Evolutionary conservation across 2,113 vertebrate species (phyloP), one percentile per base, ranked within the genome.

Genomic region (Thunnus thynnus): DNA sequence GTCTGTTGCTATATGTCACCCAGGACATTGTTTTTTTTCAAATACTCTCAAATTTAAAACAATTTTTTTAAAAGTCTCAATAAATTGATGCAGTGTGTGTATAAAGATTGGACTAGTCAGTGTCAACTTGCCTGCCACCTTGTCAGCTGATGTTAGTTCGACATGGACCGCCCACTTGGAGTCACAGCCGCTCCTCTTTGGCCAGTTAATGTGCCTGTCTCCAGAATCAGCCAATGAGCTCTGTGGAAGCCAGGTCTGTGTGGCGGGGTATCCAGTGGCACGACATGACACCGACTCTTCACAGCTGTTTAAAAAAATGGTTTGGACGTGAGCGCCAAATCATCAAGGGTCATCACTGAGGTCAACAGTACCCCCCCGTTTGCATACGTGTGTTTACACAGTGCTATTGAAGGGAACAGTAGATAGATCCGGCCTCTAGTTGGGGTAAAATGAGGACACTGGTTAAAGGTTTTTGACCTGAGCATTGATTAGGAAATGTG

Each of bases 371-470:
- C 25, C 41, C 14, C 44, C 13, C 47, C 79, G 63, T 80, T 79
- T 89, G 75, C 17, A 18, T 11, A 25, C 0, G 7, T 1, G 17
- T 79, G 8, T 87, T 79, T 74, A 47, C 82, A 47, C 46, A 32
- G 63, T 11, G 17, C 32, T 54, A 9, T 47, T 60, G 25, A 16
- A 57, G 16, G 58, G 58, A 30, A 61, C 41, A 12, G 41, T 47
- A 56, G 54, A 30, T 52, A 7, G 13, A 16, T 1, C 1, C 52
- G 25, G 17, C 4, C 18, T 57, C 12, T 22, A 14, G 5, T 46
- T 4, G 17, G 66, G 54, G 72, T 68, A 6, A 74, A 71, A 44
- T 36, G 11, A 82, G 85, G 85, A 82, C 76, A 13, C 18, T 13
- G 27, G 11, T 5, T 4, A 20, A 1, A 52, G 56, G 44, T 44